These are phyloP conservation scores for Eupeodes corollae DNA, from an alignment of 1,140 invertebrate species.

Conservation along the genomic window DNA sequence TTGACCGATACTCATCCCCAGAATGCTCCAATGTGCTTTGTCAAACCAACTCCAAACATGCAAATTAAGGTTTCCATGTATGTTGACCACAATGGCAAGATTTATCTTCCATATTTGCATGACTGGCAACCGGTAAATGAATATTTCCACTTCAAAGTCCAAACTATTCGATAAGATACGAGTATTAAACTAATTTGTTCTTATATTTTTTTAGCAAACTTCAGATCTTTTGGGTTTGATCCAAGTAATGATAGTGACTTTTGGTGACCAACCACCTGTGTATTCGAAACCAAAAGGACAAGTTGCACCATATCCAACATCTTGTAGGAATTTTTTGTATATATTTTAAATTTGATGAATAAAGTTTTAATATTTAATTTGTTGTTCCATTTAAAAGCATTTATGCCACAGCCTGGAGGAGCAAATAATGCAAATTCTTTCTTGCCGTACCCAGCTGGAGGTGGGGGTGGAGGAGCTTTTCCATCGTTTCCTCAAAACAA, in stretches of 20 bases:
- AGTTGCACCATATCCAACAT: conserved; percentile 21
- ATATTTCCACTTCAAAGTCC: neutral
- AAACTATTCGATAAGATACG: neutral
- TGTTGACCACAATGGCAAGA: conserved; percentile 91
- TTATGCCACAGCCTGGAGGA: conserved; percentile 20
- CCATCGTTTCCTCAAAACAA: conserved; percentile 25
- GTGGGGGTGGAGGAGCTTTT: conserved; percentile 18
- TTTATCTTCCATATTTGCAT: conserved; percentile 93
- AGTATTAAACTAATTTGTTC: neutral
- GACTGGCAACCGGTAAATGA: conserved; percentile 79
- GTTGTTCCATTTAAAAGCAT: conserved; percentile 12
- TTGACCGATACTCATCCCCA: conserved; percentile 93
- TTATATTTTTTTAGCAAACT: conserved; percentile 44
- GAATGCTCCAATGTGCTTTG: conserved; percentile 95
- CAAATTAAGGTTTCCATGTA: conserved; percentile 85
- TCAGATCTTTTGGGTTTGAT: conserved; percentile 80
- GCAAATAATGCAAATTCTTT: conserved; percentile 12
- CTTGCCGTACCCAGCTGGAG: conserved; percentile 24
- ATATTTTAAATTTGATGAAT: no score
- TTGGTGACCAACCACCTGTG: conserved; percentile 92
- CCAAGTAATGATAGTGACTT: conserved; percentile 83
- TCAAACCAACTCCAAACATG: conserved; percentile 92
- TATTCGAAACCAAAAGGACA: conserved; percentile 57
- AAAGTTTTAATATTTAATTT: neutral
- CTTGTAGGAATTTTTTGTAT: conserved; percentile 10